A percentile compares a stretch with the other conserved stretches of the same genome.
Conservation (phyloP, 2,888 invertebrate genomes). For the Polia nebulosa region DNA sequence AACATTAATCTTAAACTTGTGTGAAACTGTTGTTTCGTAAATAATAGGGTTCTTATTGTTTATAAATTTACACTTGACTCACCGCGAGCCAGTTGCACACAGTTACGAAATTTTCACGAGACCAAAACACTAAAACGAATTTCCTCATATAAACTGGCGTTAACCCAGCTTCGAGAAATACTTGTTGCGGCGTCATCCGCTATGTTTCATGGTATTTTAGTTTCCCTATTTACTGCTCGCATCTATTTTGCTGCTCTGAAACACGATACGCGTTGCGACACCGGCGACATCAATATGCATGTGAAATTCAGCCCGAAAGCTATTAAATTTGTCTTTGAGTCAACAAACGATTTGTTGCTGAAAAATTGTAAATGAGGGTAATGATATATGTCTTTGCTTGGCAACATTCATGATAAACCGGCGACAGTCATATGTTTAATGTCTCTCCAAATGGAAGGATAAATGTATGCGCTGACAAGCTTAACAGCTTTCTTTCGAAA, state of each 20-base stretch:
- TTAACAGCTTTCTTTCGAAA: constrained; percentile 65
- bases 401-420: constrained; percentile 70
- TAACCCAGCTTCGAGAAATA: constrained; percentile 77
- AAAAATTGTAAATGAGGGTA: constrained; percentile 68
- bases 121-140: constrained; percentile 79
- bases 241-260: constrained; percentile 73
- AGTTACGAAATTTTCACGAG: constrained; percentile 76
- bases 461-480: constrained; percentile 60
- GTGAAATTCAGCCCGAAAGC: constrained; percentile 33
- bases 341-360: constrained; percentile 62
- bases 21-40: constrained; percentile 71
- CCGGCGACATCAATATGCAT: constrained; percentile 55
- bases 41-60: constrained; percentile 74
- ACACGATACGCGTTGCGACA: constrained; percentile 62
- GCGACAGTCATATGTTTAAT: constrained; percentile 61
- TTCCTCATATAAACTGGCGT: constrained; percentile 78
- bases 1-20: constrained; percentile 63
- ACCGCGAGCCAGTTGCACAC: constrained; percentile 67
- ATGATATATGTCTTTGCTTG: constrained; percentile 71
- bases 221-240: constrained; percentile 71
- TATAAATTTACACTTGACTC: constrained; percentile 74
- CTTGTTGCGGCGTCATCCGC: constrained; percentile 70
- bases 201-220: constrained; percentile 71
- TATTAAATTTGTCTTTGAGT: constrained; percentile 37
- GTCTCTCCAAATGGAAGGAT: constrained; percentile 62